A percentile compares a stretch with the other conserved stretches of the same genome.
Conservation (phyloP, 2,888 invertebrate genomes). For the Volucella inflata region DNA sequence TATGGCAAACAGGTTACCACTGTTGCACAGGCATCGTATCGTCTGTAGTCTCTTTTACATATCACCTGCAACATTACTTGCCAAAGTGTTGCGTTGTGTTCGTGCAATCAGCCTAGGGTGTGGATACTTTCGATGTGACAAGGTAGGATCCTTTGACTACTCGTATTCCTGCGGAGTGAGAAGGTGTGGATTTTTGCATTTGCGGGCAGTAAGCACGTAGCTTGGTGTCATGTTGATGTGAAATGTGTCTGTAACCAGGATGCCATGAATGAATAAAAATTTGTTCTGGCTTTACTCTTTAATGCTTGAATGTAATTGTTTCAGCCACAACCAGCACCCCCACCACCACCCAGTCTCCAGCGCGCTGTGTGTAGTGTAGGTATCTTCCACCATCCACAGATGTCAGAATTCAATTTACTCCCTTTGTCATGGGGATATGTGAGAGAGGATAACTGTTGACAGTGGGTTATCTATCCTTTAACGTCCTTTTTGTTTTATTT, state of each 20-base stretch:
- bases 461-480: background rate
- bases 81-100: conserved; percentile 62
- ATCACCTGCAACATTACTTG: conserved; percentile 56
- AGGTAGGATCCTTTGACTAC: too few species aligned
- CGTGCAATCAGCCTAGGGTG: conserved; percentile 31
- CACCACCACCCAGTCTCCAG: background rate
- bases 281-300: background rate
- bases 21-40: background rate
- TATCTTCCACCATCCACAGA: background rate
- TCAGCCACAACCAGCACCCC: background rate
- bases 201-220: conserved; percentile 55
- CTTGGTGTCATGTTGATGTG: conserved; percentile 58
- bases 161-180: too few species aligned
- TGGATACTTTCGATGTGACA: too few species aligned
- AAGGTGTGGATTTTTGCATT: conserved; percentile 19
- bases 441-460: background rate
- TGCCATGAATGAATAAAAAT: conserved; percentile 30
- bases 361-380: too few species aligned
- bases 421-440: conserved; percentile 7
- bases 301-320: too few species aligned
- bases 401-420: conserved; percentile 58
- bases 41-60: conserved; percentile 23
- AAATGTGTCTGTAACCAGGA: conserved; percentile 54
- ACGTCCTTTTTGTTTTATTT: background rate
- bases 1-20: conserved; percentile 37